Base-by-base conservation (phyloP, 1,140 invertebrate species). In the Drosophila truncata region DNA sequence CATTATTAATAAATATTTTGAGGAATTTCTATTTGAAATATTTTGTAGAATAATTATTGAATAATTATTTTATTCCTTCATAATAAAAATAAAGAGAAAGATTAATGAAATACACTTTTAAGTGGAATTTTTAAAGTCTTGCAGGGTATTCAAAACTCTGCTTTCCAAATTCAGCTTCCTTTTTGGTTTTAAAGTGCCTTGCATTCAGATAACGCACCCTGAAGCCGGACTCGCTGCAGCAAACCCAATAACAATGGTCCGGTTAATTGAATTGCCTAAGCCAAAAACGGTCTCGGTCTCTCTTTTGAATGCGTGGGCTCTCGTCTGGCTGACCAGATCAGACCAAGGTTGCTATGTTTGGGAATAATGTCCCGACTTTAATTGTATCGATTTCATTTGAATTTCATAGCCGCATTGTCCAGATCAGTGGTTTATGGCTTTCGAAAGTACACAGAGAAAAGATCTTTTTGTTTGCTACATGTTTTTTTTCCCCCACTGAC, bases 181-280 rank as follows among this genome's bases (percentile, higher is more conserved):
- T 9, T 8, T 4, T 25, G 1, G 3, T 9, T 47, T 16, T 8
- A 8, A 1, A 52, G 37, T 70, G 37, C 14, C 59, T 49, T 82
- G 66, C 79, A 82, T 41, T 65, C 60, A 49, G 73, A 82, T 82
- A 82, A 82, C 82, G 67, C 55, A 44, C 71, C 47, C 62, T 41
- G 10, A 41, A 41, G 46, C 23, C 8, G 41, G 35, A 46, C 20
- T 37, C 55, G 29, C 29, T 57, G 41, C 50, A 64, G 39, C 57
- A 31, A 55, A 66, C 42, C 57, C 60, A 39, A 79, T 63, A 80
- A 88, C 84, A 88, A 88, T 88, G 62, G 78, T 11, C 50, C 31
- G 49, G 80, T 84, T 88, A 84, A 88, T 88, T 88, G 80, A 84
- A 84, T 83, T 73, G 73, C 31, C 47, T 55, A 59, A 80, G 69